Evolutionary conservation across 2,888 invertebrate species (phyloP).

Genomic region (Kuschelorhynchus macadamiae): DNA sequence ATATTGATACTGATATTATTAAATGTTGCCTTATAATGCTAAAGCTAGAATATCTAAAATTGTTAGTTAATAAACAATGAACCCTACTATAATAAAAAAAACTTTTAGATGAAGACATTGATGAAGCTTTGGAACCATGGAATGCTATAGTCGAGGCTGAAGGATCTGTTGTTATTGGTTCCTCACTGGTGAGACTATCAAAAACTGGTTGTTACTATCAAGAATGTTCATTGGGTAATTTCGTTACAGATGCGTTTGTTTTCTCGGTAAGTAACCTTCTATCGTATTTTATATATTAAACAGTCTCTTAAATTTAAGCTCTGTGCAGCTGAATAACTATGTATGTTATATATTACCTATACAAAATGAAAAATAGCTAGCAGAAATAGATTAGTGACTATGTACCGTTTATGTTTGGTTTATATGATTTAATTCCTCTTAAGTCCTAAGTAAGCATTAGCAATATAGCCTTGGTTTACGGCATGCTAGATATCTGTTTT

Average conservation of each 20-base stretch:
- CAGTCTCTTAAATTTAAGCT: not conserved
- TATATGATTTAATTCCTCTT: not conserved
- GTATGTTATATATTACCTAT: not conserved
- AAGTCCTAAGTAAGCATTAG: too few species aligned
- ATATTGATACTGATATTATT: too few species aligned
- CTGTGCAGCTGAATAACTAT: not conserved
- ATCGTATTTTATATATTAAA: not conserved
- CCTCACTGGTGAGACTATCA: slow-evolving; percentile 66
- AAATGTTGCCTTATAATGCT: too few species aligned
- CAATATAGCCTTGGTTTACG: too few species aligned
- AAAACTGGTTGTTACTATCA: slow-evolving; percentile 70
- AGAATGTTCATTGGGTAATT: slow-evolving; percentile 84
- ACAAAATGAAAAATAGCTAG: not conserved
- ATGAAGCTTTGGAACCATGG: slow-evolving; percentile 75
- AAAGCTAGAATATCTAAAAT: too few species aligned
- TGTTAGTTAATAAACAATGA: too few species aligned
- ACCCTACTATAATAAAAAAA: too few species aligned
- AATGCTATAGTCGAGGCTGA: slow-evolving; percentile 72
- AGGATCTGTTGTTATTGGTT: slow-evolving; percentile 74
- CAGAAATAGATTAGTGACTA: not conserved
- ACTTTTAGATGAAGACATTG: slow-evolving; percentile 73
- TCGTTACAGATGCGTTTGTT: slow-evolving; percentile 81
- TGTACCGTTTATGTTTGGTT: not conserved
- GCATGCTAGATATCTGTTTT: too few species aligned
- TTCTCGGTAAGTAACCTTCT: slow-evolving; percentile 70